Evolutionary conservation across 2,888 invertebrate genomes (phyloP), one percentile per base, ranked within the genome.

Genomic region (Caradrina clavipalpis): DNA sequence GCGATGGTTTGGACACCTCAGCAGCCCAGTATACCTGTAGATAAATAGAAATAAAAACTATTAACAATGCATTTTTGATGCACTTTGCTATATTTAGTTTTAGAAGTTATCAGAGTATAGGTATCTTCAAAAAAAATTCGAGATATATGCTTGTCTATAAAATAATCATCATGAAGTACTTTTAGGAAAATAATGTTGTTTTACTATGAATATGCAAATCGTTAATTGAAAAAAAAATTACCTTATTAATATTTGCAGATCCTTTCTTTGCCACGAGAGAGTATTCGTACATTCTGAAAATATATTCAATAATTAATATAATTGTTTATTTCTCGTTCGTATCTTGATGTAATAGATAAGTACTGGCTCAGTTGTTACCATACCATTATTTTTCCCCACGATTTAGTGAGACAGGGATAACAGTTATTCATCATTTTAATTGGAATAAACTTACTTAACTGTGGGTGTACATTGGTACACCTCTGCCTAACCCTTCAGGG

Each of bases 71-170:
- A 10, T 39, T 45, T 8, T 2, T 19, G 47, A 11, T 26, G 11
- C 0, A 19, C 2, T 35, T 35, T 3, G 8, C 3, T 3, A 26
- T 47, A 2, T 31, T 21, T 22, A 17, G 6, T 31, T 42, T 21
- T 8, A 31, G 1, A 55, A 17, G 19, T 65, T 19, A 56, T 90
- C 91, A 91, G 90, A 76, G 62, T 66, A n/a, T 19, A 55, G 22
- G 39, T 83, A 72, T 93, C 92, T 91, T 90, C 93, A 93, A 90
- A 78, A 90, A 78, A 76, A 65, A 75, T 86, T 90, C 88, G 76
- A 92, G 93, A 90, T 93, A 93, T 93, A 93, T 93, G 92, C 93
- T 93, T 93, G 93, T 93, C 93, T 77, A 82, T 69, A 65, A 65
- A 76, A 42, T 71, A 76, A 80, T 90, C 90, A 90, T 91, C 88